These are phyloP conservation scores for Tortricodes alternella DNA, from an alignment of 2,888 invertebrate genomes.

Conservation along the genomic window DNA sequence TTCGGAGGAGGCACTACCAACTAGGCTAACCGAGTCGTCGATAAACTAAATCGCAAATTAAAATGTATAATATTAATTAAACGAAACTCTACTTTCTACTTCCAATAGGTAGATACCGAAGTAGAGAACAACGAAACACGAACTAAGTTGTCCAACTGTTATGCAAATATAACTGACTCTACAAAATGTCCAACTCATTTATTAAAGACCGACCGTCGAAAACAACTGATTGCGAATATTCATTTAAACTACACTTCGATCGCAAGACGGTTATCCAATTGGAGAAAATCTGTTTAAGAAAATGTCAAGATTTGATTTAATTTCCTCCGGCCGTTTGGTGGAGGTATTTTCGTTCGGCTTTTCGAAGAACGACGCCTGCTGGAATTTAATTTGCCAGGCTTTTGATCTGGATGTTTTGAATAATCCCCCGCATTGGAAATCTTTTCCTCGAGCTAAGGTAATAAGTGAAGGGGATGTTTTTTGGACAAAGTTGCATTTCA, in stretches of 20 bases:
- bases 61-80: too few relatives aligned
- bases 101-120: too few relatives aligned
- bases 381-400: slow-evolving; percentile 48
- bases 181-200: not conserved
- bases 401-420: slow-evolving; percentile 43
- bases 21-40: too few relatives aligned
- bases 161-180: not conserved
- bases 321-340: slow-evolving; percentile 33
- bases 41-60: too few relatives aligned
- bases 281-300: slow-evolving; percentile 20
- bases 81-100: too few relatives aligned
- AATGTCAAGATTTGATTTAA: slow-evolving; percentile 39
- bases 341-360: slow-evolving; percentile 18
- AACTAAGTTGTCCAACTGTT: not conserved
- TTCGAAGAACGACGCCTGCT: slow-evolving; percentile 21
- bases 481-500: too few relatives aligned
- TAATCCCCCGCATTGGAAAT: slow-evolving; percentile 36
- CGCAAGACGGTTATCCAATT: slow-evolving; percentile 13
- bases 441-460: slow-evolving; percentile 34
- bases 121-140: too few relatives aligned
- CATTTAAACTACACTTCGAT: not conserved
- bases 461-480: slow-evolving; percentile 19
- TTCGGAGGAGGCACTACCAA: too few relatives aligned
- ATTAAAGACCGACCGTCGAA: not conserved
- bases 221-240: not conserved